phyloP scores from a whole-genome alignment of 2,797 vertebrate species.

The Nyctibius grandis region DNA sequence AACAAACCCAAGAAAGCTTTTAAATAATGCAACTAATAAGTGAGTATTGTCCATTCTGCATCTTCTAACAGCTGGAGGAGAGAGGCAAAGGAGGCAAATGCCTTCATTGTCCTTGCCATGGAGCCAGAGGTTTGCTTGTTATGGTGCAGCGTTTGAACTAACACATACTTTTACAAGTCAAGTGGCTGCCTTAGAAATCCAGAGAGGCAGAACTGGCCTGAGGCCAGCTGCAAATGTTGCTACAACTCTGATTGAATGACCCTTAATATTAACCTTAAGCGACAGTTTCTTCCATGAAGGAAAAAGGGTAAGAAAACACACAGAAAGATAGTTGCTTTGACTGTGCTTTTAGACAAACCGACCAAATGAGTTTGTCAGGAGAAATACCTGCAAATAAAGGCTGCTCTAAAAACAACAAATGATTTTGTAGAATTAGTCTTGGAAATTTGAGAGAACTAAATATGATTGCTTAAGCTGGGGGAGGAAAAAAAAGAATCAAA shows the following conservation, averaged over 20 bases:
- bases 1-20: neutral
- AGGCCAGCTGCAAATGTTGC: constrained; percentile 2
- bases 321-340: neutral
- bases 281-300: constrained; percentile 20
- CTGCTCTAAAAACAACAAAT: neutral
- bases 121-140: neutral
- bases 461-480: neutral
- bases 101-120: neutral
- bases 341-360: constrained; percentile 3
- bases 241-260: neutral
- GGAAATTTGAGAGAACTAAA: neutral
- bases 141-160: neutral
- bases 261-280: constrained; percentile 26
- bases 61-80: neutral
- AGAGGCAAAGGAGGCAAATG: neutral
- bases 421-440: neutral
- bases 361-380: neutral
- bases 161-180: neutral
- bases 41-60: neutral
- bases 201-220: constrained; percentile 18
- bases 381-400: neutral
- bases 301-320: neutral
- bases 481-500: neutral
- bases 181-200: constrained; percentile 22
- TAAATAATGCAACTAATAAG: neutral